Conservation (phyloP, 2,113 vertebrate genomes). For the Parotia lawesii region DNA sequence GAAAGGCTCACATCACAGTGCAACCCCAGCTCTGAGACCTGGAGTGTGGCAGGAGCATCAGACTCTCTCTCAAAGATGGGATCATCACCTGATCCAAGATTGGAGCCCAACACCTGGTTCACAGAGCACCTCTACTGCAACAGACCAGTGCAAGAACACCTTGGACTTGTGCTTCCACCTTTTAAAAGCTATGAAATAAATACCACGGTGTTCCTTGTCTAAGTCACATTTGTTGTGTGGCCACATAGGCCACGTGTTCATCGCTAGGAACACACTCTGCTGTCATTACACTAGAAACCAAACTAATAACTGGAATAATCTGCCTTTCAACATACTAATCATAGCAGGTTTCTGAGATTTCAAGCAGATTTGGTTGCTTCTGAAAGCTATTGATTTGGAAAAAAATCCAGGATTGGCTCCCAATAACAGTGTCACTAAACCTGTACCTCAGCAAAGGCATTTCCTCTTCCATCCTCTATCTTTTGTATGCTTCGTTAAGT, state of each 20-base stretch:
- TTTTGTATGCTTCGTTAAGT: not conserved
- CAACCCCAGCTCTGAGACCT: not conserved
- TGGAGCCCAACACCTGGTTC: rapidly evolving
- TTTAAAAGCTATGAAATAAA: not conserved
- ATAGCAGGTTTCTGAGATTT: not conserved
- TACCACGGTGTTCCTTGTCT: not conserved
- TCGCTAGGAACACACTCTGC: not conserved
- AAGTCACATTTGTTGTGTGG: not conserved
- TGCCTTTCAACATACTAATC: not conserved
- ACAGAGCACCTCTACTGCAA: not conserved
- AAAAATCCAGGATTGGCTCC: not conserved
- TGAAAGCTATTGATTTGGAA: not conserved
- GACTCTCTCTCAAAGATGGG: rapidly evolving
- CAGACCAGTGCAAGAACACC: not conserved
- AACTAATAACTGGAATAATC: not conserved
- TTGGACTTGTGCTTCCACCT: not conserved
- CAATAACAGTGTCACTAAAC: not conserved
- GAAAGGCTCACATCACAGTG: not conserved
- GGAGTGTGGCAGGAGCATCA: not conserved
- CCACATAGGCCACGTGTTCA: not conserved
- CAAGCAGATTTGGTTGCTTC: not conserved
- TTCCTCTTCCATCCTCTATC: not conserved
- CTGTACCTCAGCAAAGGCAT: not conserved
- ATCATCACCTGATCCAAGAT: not conserved
- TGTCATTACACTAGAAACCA: not conserved